Base-by-base conservation (phyloP, 2,113 vertebrate species). In the Phyllopteryx taeniolatus region DNA sequence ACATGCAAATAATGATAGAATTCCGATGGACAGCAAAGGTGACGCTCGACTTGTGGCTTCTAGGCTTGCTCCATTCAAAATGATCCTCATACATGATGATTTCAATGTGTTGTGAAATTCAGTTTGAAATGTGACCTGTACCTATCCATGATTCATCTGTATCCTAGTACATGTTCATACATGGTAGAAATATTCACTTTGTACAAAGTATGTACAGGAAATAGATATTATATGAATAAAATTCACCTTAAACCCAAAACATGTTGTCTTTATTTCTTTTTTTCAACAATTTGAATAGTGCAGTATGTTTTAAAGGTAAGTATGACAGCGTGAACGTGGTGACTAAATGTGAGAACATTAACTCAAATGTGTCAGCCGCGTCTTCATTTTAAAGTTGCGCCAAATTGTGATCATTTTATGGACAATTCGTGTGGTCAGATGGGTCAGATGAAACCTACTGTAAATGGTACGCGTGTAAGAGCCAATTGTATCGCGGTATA, bases 171-270 rank as follows among this genome's bases (percentile, higher is more conserved):
- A 15, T 10, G 14, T 61, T 17, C 59, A 61, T 61, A 31, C 19
- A 17, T 31, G 19, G 13, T 47, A 47, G 13, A 17, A 75, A 43
- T 61, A 35, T 33, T 61, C 35, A 19, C 56, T 78, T 27, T 81
- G 61, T 77, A 70, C 79, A 61, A 59, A 65, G 1, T 67, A 2
- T 44, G 44, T 79, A 35, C 8, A 31, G 56, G 59, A 80, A 47
- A 59, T 72, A 56, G 70, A 60, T 67, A 61, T 63, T 43, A 8
- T 47, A 66, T 47, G 0, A 47, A 49, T 66, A 66, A 66, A 66
- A 43, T 47, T 13, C 44, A 47, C 43, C 7, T 46, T 47, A 2
- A 27, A 66, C 44, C 44, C 8, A 15, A 2, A 8, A 9, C 8
- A 13, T 59, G 56, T 31, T 5, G 3, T 59, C 13, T 5, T 19